phyloP scores from a whole-genome alignment of 1,140 invertebrate genomes.

The Euschistus heros region DNA sequence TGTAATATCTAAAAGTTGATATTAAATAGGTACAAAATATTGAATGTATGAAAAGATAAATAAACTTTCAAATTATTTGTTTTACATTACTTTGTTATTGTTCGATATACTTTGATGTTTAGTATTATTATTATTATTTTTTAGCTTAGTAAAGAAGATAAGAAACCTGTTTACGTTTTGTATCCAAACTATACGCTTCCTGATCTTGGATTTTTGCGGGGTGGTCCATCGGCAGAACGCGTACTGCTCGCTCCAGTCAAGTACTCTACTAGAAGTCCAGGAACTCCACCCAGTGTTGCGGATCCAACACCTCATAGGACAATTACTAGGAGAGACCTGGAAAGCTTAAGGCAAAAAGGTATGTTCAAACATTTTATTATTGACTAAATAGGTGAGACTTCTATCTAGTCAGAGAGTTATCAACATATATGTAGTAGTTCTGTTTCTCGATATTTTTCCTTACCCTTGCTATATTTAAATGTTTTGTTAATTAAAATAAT shows the following conservation, averaged over 20 bases:
- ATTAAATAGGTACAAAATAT: too few relatives aligned
- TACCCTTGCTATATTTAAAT: too few relatives aligned
- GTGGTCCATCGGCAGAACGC: slow-evolving; percentile 47
- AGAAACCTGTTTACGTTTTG: slow-evolving; percentile 72
- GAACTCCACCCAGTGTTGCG: slow-evolving; percentile 23
- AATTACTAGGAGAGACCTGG: slow-evolving; percentile 51
- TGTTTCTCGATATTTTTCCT: too few relatives aligned
- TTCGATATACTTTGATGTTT: neutral
- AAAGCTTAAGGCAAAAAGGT: slow-evolving; percentile 63
- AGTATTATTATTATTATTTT: neutral
- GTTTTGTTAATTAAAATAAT: too few relatives aligned
- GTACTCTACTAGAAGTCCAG: slow-evolving; percentile 30
- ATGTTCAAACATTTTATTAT: too few relatives aligned
- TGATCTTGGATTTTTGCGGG: slow-evolving; percentile 71
- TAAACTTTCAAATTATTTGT: neutral
- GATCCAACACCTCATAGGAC: slow-evolving; percentile 22
- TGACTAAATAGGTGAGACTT: too few relatives aligned
- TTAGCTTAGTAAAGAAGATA: slow-evolving; percentile 33
- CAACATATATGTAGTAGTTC: too few relatives aligned
- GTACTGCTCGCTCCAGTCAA: slow-evolving; percentile 45
- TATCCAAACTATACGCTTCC: slow-evolving; percentile 87
- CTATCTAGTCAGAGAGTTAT: too few relatives aligned
- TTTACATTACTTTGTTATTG: neutral
- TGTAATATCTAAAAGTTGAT: too few relatives aligned
- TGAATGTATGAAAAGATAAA: too few relatives aligned